These are phyloP conservation scores for Stenotaenia linearis DNA, from an alignment of 2,888 invertebrate genomes.

Conservation along the genomic window DNA sequence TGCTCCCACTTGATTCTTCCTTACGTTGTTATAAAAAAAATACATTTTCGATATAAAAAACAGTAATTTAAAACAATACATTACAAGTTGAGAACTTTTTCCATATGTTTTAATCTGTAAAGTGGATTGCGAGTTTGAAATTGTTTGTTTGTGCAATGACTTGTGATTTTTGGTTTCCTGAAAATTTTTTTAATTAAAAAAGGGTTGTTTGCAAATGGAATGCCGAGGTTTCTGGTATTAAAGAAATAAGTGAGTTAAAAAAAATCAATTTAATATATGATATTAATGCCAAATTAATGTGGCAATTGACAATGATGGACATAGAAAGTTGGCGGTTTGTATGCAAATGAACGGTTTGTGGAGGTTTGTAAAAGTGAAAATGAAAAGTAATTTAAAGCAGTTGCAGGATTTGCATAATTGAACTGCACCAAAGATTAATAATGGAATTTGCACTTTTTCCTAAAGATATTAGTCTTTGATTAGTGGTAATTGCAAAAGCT, in stretches of 20 bases:
- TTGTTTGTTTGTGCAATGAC: background rate
- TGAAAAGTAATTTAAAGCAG: conserved; percentile 16
- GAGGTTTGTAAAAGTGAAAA: conserved; percentile 16
- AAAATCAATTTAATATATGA: background rate
- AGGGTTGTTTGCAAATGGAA: background rate
- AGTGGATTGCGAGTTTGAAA: background rate
- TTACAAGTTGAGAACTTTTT: background rate
- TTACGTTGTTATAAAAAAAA: no score
- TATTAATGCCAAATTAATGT: background rate
- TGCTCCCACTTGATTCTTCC: background rate
- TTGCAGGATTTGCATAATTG: conserved; percentile 8
- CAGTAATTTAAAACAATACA: background rate
- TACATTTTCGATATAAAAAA: background rate
- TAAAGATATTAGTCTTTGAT: conserved; percentile 24
- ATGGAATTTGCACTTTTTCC: conserved; percentile 8
- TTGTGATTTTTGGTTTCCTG: background rate
- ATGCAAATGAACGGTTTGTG: background rate
- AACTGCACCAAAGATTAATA: conserved; percentile 6
- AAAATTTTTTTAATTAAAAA: background rate
- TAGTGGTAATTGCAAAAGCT: background rate
- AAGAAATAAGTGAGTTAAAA: background rate
- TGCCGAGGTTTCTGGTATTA: background rate
- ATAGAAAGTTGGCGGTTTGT: background rate
- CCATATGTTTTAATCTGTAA: background rate
- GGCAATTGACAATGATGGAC: background rate